Evolutionary conservation across 23 tunicate species (phyloP).

Genomic region (Clavelina lepadiformis): DNA sequence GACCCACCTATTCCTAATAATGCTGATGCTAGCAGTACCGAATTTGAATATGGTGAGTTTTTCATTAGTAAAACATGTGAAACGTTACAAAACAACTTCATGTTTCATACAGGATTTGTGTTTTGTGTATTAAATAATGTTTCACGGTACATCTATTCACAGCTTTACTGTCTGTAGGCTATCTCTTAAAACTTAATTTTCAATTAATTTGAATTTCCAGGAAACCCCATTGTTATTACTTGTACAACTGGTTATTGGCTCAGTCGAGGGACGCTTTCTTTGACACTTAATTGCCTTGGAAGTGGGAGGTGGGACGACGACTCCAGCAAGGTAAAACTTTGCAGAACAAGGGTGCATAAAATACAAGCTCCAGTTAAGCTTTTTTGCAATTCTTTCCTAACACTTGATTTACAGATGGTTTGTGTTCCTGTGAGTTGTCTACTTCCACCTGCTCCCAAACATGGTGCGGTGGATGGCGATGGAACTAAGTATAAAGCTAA

Average conservation of each 20-base stretch:
- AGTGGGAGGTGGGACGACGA: conserved; percentile 19
- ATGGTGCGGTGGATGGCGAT: not conserved
- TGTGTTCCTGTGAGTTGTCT: conserved; percentile 11
- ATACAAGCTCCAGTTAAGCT: not conserved
- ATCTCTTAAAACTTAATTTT: too few species aligned
- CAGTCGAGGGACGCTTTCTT: not conserved
- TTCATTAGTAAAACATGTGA: too few species aligned
- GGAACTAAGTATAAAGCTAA: not conserved
- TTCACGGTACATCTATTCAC: too few species aligned
- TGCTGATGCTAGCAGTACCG: not conserved
- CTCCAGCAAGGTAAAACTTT: conserved; percentile 13
- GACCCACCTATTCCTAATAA: not conserved
- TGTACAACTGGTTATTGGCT: conserved; percentile 33
- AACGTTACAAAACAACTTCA: too few species aligned
- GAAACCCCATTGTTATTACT: conserved; percentile 4
- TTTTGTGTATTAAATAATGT: too few species aligned
- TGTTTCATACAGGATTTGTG: too few species aligned
- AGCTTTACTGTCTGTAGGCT: too few species aligned
- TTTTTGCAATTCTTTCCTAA: too few species aligned
- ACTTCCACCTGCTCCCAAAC: conserved; percentile 2
- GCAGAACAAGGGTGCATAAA: too few species aligned
- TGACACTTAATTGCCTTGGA: not conserved
- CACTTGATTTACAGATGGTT: not conserved
- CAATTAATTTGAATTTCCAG: conserved; percentile 7
- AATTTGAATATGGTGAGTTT: not conserved